Evolutionary conservation across 1,140 invertebrate genomes (phyloP).

Genomic region (Brachionus angularis): DNA sequence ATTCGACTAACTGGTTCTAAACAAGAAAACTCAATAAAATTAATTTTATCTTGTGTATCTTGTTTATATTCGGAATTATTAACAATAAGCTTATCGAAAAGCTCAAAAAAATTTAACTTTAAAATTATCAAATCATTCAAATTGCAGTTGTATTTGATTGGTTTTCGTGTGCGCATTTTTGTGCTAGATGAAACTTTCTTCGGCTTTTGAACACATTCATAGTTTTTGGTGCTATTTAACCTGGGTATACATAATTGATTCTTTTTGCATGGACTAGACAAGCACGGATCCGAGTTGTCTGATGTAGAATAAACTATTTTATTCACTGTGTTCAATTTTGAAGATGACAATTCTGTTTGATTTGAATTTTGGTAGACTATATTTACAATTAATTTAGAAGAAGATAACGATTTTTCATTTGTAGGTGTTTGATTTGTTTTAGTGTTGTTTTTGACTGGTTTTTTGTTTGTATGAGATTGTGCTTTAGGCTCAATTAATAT

Average conservation of each 20-base stretch:
- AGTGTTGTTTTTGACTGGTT: background rate
- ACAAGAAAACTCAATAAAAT: constrained; percentile 17
- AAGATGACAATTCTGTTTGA: too few species aligned
- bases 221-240: background rate
- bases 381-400: constrained; percentile 25
- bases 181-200: too few species aligned
- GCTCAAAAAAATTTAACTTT: constrained; percentile 3
- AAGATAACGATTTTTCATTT: background rate
- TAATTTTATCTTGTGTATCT: constrained; percentile 3
- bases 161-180: too few species aligned
- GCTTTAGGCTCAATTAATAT: background rate
- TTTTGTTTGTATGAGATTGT: background rate
- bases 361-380: constrained; percentile 24
- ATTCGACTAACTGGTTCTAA: background rate
- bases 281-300: constrained; percentile 4
- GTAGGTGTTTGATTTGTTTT: background rate
- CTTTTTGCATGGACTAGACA: constrained; percentile 1
- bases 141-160: background rate
- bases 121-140: background rate
- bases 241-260: constrained; percentile 33
- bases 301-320: constrained; percentile 9
- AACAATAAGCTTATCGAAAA: background rate
- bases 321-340: too few species aligned
- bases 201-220: background rate
- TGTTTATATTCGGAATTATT: background rate